Evolutionary conservation across 2,113 vertebrate genomes (phyloP).

Genomic region (Onychorhynchus coronatus): DNA sequence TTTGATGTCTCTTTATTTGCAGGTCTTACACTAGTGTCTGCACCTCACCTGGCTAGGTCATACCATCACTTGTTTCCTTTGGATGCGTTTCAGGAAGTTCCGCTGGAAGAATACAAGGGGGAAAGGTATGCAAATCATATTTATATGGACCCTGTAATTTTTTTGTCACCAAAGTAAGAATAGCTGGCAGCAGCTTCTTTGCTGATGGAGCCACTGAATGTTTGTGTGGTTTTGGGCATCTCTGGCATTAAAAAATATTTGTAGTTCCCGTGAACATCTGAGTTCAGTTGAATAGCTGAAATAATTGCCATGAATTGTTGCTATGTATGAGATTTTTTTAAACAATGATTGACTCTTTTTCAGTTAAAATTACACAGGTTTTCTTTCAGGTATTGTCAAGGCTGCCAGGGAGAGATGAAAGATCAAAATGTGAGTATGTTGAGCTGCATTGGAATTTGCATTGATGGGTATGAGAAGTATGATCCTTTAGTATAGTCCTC

Average conservation of each 20-base stretch:
- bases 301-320: neutral
- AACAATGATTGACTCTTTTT: neutral
- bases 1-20: neutral
- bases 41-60: slow-evolving; percentile 93
- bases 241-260: neutral
- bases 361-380: slow-evolving; percentile 12
- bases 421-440: slow-evolving; percentile 87
- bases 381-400: slow-evolving; percentile 87
- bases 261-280: neutral
- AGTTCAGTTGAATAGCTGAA: neutral
- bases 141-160: neutral
- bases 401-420: slow-evolving; percentile 88
- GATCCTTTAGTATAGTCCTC: neutral
- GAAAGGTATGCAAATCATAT: slow-evolving; percentile 74
- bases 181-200: neutral
- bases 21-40: slow-evolving; percentile 95
- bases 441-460: neutral
- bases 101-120: slow-evolving; percentile 73
- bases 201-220: neutral
- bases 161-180: neutral
- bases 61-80: slow-evolving; percentile 98
- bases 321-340: neutral
- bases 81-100: slow-evolving; percentile 83
- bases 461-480: neutral
- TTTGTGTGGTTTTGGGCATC: neutral